Evolutionary conservation across 2,113 vertebrate species (phyloP), one percentile per base, ranked within the genome.

Genomic region (Cheilinus undulatus): DNA sequence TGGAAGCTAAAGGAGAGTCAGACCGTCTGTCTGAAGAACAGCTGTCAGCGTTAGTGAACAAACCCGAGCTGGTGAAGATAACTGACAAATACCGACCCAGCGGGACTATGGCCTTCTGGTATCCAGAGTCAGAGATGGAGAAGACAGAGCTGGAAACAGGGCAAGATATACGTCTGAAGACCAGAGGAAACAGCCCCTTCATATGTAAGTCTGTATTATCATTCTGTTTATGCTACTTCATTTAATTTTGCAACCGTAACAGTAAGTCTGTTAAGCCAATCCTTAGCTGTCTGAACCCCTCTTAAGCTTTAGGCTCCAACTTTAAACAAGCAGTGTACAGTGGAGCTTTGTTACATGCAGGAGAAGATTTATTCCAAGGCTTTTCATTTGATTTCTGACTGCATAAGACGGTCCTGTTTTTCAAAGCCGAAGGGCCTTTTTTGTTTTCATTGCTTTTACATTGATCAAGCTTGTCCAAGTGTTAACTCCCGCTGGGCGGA

Each of bases 121-220:
- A 95, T 54, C 89, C 89, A 0, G 95, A 97, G 85, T 60, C 69
- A 1, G 95, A 96, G 72, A 90, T 96, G 92, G 93, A 94, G 27
- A 91, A 86, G 2, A 88, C 92, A 0, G 96, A 97, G 76, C 80
- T 97, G 1, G 94, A 96, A 53, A 69, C 78, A 0, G 95, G 94
- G 36, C 87, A 93, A 23, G 91, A 93, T 0, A 61, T 97, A 0
- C 93, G 95, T 1, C 91, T 97, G 78, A 97, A 96, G 82, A 97
- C 96, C 12, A 89, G 80, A 78, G 96, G 95, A 45, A 90, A 97
- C 1, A 56, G 95, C 34, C 96, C 96, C 1, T 97, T 97, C 65
- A 75, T 97, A 46, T 94, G 96, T 97, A 72, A 93, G 96, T 63
- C 57, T 28, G 19, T 5, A 1, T 51, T 17, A 3, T 5, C 2